Evolutionary conservation across 2,888 invertebrate species (phyloP), one percentile per base, ranked within the genome.

Genomic region (Crematogaster levior): DNA sequence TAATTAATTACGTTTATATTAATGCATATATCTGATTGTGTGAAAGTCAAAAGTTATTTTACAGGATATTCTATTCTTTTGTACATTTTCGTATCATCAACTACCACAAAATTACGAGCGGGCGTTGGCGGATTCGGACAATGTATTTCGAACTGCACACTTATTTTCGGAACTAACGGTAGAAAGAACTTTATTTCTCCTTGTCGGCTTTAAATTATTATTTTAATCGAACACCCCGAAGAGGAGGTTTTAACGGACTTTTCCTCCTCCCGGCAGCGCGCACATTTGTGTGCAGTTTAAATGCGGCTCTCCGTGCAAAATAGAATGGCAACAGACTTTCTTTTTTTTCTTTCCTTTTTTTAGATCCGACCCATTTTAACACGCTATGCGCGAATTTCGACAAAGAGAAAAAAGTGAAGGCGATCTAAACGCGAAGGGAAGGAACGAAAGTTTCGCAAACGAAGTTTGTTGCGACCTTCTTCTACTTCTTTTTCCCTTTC

Each of bases 131-230:
- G 37, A 43, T 40, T 70, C 10, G n/a, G n/a, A 30, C 70, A 70
- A 68, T 77, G 70, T 68, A 68, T 77, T 56, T 53, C 40, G 51
- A 30, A 15, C 21, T 53, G 53, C 30, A 12, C 30, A 21, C 15
- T 56, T 70, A 53, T 77, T 77, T 56, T 56, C 30, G 40, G 6
- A 18, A 27, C 18, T 61, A 74, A 74, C 60, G 34, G 60, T n/a
- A 46, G 51, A 46, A 53, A 37, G 46, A 63, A 81, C 53, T 81
- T 81, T 81, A 81, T 79, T 63, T 80, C 61, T 60, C 12, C 30
- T 65, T 34, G 56, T 65, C 43, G 56, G 43, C 24, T 56, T 65
- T 72, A 43, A 77, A 77, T 72, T 77, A 77, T 77, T 77, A 77
- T 77, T 77, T 21, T 56, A 30, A 21, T 34, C 37, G 40, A 43